Base-by-base conservation (phyloP, 2,888 invertebrate species). In the Helicoverpa assulta region DNA sequence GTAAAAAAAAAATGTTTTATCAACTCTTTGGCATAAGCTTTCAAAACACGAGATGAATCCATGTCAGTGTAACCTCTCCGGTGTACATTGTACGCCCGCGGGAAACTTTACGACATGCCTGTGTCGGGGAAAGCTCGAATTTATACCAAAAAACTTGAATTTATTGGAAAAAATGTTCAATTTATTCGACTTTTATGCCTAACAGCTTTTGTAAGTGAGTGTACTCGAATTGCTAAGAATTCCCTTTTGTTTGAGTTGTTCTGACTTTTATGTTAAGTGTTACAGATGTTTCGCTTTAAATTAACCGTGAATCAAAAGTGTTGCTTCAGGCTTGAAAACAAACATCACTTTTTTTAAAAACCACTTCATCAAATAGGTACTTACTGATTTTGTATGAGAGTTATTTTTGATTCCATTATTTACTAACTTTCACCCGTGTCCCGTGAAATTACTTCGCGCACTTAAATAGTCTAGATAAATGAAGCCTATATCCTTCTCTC, bases 1-100 rank as follows among this genome's bases (percentile, higher is more conserved):
- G n/a, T 47, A 47, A 50, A 73, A 50, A 50, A 51, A 26, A 7
- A 18, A 51, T 10, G 29, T n/a, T 40, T 40, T 37, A 56, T 54
- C 64, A 78, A 78, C 21, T 90, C 91, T 88, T 75, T 91, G 90
- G 5, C 78, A 54, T 63, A 75, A 84, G 84, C 87, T 88, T 89
- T 89, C 85, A 90, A 89, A 89, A 84, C 70, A 73, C 75, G 76
- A 86, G 86, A 89, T 90, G 90, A 91, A 91, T 90, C 86, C 87
- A 80, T 78, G 83, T 80, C 81, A 85, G 68, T 59, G 78, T 78
- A 71, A 84, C 83, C 78, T 86, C 84, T 47, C 47, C 47, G n/a
- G 47, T 47, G 16, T 85, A 89, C 89, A 90, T 83, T 88, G 86
- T 86, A 67, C 43, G 47, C 66, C 72, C 61, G 67, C 73, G 78